Evolutionary conservation across 2,113 vertebrate genomes (phyloP), one percentile per base, ranked within the genome.

Genomic region (Pithys albifrons): DNA sequence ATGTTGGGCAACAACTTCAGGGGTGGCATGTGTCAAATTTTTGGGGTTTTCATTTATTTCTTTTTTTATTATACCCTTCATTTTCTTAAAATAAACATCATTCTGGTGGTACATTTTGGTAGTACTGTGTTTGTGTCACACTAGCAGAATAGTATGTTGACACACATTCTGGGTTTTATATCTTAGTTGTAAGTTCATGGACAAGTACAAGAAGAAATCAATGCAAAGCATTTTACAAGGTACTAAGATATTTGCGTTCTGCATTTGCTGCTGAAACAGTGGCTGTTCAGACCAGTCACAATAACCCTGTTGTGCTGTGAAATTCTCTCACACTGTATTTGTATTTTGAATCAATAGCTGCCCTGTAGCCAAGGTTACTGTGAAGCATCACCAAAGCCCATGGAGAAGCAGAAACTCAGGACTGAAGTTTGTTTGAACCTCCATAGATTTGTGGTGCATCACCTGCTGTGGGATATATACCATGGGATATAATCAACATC

Each of bases 341-440:
- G 94, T 95, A 62, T 92, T 96, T 84, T 28, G 13, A 96, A 96
- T 96, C 85, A 93, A 96, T 97, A 92, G 78, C 86, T 95, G 80
- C 81, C 74, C 69, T 86, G 92, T 92, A 93, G 85, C 79, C 92
- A 91, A 74, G 95, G 93, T 86, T 96, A 95, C 89, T 23, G 23
- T 94, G 96, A 95, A 5, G 4, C 95, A 95, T 39, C 86, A 85
- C 61, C 51, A 86, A 88, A 90, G 64, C 72, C 71, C 35, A 7
- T 17, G 35, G 51, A 94, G 78, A 88, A 85, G 46, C 11, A 59
- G 55, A 88, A 69, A 76, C 39, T 86, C 83, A 74, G 35, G 70
- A 31, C 39, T 64, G 52, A 94, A 93, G 67, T 5, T 89, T 25
- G 31, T 71, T 84, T 57, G 71, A 73, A 94, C 91, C 37, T 41